These are phyloP conservation scores for Paratilapia polleni DNA, from an alignment of 2,113 vertebrate genomes.

Conservation along the genomic window DNA sequence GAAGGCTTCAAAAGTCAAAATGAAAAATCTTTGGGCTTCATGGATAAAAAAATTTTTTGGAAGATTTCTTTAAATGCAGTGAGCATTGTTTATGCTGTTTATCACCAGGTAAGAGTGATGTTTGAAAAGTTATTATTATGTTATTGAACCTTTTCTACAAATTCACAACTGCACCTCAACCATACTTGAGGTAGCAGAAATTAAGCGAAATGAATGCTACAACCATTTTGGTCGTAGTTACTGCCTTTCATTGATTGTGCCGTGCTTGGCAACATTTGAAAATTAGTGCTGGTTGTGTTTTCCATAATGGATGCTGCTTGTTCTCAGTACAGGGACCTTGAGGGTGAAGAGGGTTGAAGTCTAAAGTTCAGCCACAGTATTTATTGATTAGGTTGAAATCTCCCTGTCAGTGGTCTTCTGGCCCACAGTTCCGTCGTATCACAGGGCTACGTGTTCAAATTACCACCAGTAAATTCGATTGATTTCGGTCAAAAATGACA, in stretches of 20 bases:
- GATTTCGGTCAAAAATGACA: conserved; percentile 75
- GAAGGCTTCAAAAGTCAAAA: not conserved
- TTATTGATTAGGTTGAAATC: conserved; percentile 32
- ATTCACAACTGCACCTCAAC: too few species aligned
- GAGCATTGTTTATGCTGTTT: too few species aligned
- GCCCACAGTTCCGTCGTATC: conserved; percentile 37
- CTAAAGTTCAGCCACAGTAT: not conserved
- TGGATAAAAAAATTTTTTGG: too few species aligned
- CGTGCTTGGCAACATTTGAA: not conserved
- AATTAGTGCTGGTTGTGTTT: not conserved
- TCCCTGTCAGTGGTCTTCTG: conserved; percentile 26
- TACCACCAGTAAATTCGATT: conserved; percentile 74
- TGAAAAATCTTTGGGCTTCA: too few species aligned
- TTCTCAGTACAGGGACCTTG: not conserved
- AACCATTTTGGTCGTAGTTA: not conserved
- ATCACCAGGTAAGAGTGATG: too few species aligned
- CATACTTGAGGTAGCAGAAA: too few species aligned
- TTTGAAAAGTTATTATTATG: too few species aligned
- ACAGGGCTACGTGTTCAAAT: conserved; percentile 52
- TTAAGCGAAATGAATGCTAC: not conserved
- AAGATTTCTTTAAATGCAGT: too few species aligned
- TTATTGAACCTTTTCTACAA: too few species aligned
- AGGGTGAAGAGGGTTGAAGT: not conserved
- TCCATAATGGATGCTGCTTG: too few species aligned
- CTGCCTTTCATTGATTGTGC: not conserved